Evolutionary conservation across 2,797 vertebrate species (phyloP), one percentile per base, ranked within the genome.

Genomic region (Hypotaenidia okinawae): DNA sequence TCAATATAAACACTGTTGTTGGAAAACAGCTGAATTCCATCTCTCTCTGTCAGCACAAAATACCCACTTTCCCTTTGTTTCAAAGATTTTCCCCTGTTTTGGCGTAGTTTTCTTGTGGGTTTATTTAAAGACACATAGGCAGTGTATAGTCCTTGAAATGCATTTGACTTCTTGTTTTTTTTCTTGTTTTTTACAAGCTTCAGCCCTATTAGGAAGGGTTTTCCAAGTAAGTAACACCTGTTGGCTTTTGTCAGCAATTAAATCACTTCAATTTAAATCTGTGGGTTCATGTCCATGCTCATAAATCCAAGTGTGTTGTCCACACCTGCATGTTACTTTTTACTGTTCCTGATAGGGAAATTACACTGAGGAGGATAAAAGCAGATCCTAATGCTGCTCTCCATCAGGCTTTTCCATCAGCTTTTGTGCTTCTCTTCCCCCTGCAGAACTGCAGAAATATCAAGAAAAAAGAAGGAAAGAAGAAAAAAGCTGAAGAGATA

Each of bases 401-500:
- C 73, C 3, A 0, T 63, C 59, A 84, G 61, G 49, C 70, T 94
- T 93, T 87, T 66, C 23, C 10, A 4, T 83, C 68, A 57, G 35
- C 37, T 85, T 70, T 55, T 75, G 5, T 91, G 24, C 19, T 87
- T 93, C 73, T 95, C 18, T 49, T 83, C 10, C 27, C 54, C 67
- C 15, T 68, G 41, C 93, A 99, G 99, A 96, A 98, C 97, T 45
- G 98, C 98, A 37, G 98, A 98, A 57, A 97, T 97, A 10, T 98
- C 98, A 57, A 98, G 99, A 75, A 98, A 77, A 91, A 99, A 94
- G 91, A 99, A 98, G 93, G 99, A 99, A 96, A 98, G 98, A 81
- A 98, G 98, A 43, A 98, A 97, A 30, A 99, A 98, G 94, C 95
- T 99, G 94, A 98, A 99, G 28, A 98, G 99, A 43, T 99, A 99